These are phyloP conservation scores for Coenonympha arcania DNA, from an alignment of 2,888 invertebrate genomes.

Conservation along the genomic window DNA sequence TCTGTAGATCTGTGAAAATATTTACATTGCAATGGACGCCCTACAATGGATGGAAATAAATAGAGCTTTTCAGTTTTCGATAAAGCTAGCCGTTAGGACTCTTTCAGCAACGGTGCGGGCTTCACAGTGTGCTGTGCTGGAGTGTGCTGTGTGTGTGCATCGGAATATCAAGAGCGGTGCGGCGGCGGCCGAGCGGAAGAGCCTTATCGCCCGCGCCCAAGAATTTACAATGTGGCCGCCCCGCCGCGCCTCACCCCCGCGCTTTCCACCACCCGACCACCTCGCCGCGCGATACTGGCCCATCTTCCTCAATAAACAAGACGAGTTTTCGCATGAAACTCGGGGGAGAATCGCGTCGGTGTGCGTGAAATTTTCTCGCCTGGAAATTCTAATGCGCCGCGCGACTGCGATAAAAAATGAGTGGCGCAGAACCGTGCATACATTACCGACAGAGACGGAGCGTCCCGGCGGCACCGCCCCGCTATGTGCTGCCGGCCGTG, in stretches of 20 bases:
- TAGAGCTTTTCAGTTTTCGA: too few species aligned
- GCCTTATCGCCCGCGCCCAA: slow-evolving; percentile 43
- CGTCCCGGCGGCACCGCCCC: slow-evolving; percentile 35
- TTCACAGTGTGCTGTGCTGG: neutral
- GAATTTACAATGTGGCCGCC: slow-evolving; percentile 18
- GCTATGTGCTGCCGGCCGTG: slow-evolving; percentile 51
- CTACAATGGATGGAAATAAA: too few species aligned
- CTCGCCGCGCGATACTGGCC: slow-evolving; percentile 31
- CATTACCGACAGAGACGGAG: slow-evolving; percentile 59
- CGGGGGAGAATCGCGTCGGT: slow-evolving; percentile 30
- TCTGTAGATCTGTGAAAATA: too few species aligned
- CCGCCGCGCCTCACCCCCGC: slow-evolving; percentile 30
- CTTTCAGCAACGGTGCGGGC: too few species aligned
- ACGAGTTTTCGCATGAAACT: neutral
- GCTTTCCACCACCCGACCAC: slow-evolving; percentile 37
- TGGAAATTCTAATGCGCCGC: slow-evolving; percentile 73
- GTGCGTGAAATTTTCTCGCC: slow-evolving; percentile 72
- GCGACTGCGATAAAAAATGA: slow-evolving; percentile 74
- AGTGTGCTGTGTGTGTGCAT: slow-evolving; percentile 18
- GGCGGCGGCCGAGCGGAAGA: slow-evolving; percentile 34
- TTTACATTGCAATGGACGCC: too few species aligned
- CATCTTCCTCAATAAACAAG: neutral
- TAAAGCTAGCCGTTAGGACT: too few species aligned
- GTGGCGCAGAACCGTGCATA: slow-evolving; percentile 69
- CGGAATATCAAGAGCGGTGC: slow-evolving; percentile 28